Conservation (phyloP, 2,888 invertebrate genomes). For the Stenurella melanura region DNA sequence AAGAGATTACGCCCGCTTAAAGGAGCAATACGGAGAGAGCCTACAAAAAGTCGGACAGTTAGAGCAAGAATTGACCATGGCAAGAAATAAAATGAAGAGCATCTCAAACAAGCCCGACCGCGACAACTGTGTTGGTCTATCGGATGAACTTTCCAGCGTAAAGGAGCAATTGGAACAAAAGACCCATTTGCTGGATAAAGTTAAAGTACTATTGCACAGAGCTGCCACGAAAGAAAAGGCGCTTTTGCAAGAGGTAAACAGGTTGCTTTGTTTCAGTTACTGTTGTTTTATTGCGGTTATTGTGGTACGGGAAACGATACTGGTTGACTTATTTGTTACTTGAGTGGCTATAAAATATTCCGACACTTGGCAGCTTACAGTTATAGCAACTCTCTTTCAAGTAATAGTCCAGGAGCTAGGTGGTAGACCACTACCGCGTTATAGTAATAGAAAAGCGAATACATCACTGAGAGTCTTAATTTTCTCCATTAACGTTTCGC, state of each 20-base stretch:
- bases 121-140: slow-evolving; percentile 54
- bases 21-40: slow-evolving; percentile 68
- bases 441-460: no score
- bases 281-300: neutral
- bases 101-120: slow-evolving; percentile 51
- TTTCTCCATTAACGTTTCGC: no score
- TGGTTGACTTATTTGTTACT: neutral
- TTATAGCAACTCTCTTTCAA: no score
- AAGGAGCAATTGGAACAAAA: slow-evolving; percentile 78
- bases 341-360: no score
- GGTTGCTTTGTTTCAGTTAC: neutral
- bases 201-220: slow-evolving; percentile 78
- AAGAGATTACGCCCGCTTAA: slow-evolving; percentile 66
- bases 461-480: no score
- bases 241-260: slow-evolving; percentile 77
- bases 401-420: no score
- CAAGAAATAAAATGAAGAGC: slow-evolving; percentile 59
- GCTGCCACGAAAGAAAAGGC: slow-evolving; percentile 80
- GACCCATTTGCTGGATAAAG: slow-evolving; percentile 78
- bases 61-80: slow-evolving; percentile 65
- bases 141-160: slow-evolving; percentile 74
- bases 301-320: neutral
- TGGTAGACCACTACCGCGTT: no score
- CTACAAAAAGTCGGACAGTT: slow-evolving; percentile 66
- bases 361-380: no score